These are phyloP conservation scores for Pseudomugil gertrudae DNA, from an alignment of 2,797 vertebrate genomes.

Conservation along the genomic window DNA sequence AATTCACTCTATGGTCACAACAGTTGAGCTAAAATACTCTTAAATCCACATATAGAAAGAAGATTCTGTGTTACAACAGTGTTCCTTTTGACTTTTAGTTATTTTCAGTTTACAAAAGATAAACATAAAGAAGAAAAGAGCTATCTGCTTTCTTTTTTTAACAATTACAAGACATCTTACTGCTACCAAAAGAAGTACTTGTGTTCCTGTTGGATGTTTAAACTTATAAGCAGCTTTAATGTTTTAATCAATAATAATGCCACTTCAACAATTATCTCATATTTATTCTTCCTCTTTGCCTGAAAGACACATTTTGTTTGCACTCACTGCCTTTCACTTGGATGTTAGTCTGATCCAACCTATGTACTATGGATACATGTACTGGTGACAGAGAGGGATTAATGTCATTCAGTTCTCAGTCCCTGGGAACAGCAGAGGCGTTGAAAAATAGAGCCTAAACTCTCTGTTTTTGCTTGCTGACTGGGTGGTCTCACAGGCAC, in stretches of 20 bases:
- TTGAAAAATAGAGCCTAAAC: conserved; percentile 68
- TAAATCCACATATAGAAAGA: neutral
- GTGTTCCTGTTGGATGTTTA: neutral
- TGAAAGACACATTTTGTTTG: conserved; percentile 36
- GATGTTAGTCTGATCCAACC: conserved; percentile 33
- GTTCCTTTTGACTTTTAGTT: neutral
- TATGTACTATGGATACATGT: conserved; percentile 48
- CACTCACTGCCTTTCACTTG: conserved; percentile 55
- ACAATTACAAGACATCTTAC: neutral
- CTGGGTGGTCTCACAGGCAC: conserved; percentile 79
- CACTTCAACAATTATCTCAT: conserved; percentile 33
- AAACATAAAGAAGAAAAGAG: neutral
- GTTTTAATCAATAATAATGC: conserved; percentile 62
- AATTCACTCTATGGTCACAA: neutral
- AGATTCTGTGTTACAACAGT: neutral
- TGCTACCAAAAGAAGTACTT: neutral
- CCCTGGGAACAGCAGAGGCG: conserved; percentile 72
- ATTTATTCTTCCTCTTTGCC: conserved; percentile 19
- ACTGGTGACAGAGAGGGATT: conserved; percentile 65
- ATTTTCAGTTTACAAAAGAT: neutral
- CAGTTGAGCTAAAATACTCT: conserved; percentile 7
- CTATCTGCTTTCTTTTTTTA: neutral
- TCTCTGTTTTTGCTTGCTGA: conserved; percentile 48
- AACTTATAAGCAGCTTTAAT: neutral
- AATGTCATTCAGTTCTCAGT: conserved; percentile 59